Percentiles rank a stretch among this genome's conserved stretches.
These are phyloP conservation scores for Notoglanidium macrostoma DNA, from an alignment of 2,797 vertebrate species.

Conservation along the genomic window DNA sequence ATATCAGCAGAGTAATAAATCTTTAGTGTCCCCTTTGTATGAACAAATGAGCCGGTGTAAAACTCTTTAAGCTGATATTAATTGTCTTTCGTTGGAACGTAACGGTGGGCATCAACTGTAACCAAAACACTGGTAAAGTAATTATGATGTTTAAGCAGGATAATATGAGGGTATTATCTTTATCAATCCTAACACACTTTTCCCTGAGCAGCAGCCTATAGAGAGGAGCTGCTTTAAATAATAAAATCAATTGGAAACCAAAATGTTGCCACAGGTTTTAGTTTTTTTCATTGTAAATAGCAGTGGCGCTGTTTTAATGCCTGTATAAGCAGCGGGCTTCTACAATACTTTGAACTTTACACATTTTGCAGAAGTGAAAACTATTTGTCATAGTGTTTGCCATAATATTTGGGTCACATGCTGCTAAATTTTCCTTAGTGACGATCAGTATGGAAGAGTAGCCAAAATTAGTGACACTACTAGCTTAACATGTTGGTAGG, in stretches of 20 bases:
- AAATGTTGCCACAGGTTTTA: neutral
- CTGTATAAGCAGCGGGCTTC: neutral
- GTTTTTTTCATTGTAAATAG: neutral
- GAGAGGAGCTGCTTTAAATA: neutral
- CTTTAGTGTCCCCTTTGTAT: neutral
- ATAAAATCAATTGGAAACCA: neutral
- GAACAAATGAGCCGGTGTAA: neutral
- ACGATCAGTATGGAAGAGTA: neutral
- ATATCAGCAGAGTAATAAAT: neutral
- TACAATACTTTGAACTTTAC: neutral
- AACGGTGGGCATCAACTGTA: neutral
- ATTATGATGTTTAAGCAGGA: slow-evolving; percentile 3
- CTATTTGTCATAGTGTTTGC: neutral
- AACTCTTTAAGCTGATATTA: neutral
- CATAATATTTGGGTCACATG: neutral
- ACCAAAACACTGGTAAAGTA: slow-evolving; percentile 15
- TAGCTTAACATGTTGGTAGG: neutral
- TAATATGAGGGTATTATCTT: neutral
- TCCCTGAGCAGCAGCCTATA: neutral
- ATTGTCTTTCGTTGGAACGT: slow-evolving; percentile 7
- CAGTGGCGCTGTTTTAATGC: too few relatives aligned
- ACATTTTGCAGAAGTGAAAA: neutral
- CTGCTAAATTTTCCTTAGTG: neutral
- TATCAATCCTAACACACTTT: neutral
- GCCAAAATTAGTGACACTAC: neutral